These are phyloP conservation scores for Cyrtodaria siliqua DNA, from an alignment of 2,888 invertebrate species.

Conservation along the genomic window DNA sequence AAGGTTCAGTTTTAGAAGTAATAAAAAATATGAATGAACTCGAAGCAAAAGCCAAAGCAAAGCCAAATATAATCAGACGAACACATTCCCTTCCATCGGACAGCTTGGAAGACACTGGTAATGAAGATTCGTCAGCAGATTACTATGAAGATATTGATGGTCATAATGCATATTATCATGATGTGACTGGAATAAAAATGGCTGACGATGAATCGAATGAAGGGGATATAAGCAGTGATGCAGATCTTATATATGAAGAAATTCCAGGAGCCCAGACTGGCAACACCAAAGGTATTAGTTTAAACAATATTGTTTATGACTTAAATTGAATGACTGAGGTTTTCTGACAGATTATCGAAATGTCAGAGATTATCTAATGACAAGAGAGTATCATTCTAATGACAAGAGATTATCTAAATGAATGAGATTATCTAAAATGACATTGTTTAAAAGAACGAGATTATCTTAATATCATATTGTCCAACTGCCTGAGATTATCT, in stretches of 20 bases:
- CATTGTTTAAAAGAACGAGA: no score
- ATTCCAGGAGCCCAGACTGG: constrained; percentile 35
- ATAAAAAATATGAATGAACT: constrained; percentile 59
- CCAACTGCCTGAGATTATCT: no score
- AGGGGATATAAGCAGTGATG: constrained; percentile 63
- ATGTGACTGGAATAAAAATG: constrained; percentile 25
- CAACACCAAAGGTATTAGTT: no score
- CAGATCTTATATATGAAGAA: constrained; percentile 58
- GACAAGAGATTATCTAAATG: no score
- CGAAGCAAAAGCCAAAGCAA: constrained; percentile 54
- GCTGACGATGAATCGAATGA: constrained; percentile 58
- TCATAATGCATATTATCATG: constrained; percentile 19
- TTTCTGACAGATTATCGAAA: no score
- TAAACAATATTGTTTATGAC: no score
- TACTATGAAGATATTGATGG: constrained; percentile 51
- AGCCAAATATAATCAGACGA: constrained; percentile 36
- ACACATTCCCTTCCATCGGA: constrained; percentile 53
- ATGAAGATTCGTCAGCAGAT: constrained; percentile 40
- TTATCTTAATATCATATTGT: no score
- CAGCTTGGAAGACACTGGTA: constrained; percentile 46
- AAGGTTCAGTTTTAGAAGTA: constrained; percentile 47
- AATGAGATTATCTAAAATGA: no score
- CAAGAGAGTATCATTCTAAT: no score
- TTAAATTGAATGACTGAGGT: no score
- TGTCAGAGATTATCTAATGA: no score